Conservation (phyloP, 2,888 invertebrate species). For the Mythimna impura region DNA sequence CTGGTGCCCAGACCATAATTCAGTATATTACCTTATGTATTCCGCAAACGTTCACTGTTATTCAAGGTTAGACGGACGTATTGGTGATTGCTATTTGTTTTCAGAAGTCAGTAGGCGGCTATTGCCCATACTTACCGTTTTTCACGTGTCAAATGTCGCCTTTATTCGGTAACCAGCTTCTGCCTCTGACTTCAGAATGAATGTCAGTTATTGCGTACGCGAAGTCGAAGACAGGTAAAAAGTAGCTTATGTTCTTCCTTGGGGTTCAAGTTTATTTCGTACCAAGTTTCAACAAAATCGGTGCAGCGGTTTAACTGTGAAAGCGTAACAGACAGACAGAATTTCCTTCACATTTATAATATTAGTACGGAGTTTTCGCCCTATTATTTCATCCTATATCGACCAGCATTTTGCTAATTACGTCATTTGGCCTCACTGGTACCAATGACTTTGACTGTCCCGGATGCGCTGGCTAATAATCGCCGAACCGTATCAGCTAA, state of each 20-base stretch:
- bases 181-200: no score
- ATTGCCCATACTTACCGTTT: no score
- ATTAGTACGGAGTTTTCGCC: background rate
- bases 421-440: constrained; percentile 16
- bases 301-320: no score
- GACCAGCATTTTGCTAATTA: constrained; percentile 10
- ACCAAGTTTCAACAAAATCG: no score
- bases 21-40: constrained; percentile 13
- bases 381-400: background rate
- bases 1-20: constrained; percentile 4
- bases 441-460: constrained; percentile 39
- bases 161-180: background rate
- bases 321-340: no score
- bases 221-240: no score
- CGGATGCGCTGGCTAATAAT: constrained; percentile 48
- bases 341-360: no score
- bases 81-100: constrained; percentile 6
- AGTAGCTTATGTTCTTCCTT: no score
- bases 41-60: background rate
- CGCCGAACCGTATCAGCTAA: constrained; percentile 58
- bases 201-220: no score
- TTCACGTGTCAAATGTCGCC: background rate
- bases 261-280: no score
- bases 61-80: background rate
- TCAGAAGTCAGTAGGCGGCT: background rate